A percentile compares a stretch with the other conserved stretches of the same genome.
phyloP scores from a whole-genome alignment of 2,113 vertebrate genomes.

The Labeo rohita region DNA sequence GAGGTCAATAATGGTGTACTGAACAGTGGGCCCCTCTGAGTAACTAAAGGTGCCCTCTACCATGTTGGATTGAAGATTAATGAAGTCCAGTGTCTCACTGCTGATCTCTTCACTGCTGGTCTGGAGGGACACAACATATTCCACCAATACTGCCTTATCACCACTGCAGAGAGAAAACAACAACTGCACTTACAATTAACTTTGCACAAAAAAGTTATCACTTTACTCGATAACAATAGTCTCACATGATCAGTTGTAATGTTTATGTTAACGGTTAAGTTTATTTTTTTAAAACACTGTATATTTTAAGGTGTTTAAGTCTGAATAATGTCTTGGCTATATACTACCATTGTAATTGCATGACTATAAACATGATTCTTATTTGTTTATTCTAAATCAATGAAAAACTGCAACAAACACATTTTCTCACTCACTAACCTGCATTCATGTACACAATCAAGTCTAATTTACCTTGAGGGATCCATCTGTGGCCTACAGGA shows the following conservation, averaged over 20 bases:
- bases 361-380: slow-evolving; percentile 1
- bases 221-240: background rate
- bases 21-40: slow-evolving; percentile 78
- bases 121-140: slow-evolving; percentile 84
- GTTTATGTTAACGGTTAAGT: background rate
- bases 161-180: slow-evolving; percentile 28
- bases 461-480: slow-evolving; percentile 66
- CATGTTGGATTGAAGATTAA: slow-evolving; percentile 88
- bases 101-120: slow-evolving; percentile 79
- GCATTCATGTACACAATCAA: slow-evolving; percentile 1
- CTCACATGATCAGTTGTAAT: background rate
- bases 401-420: background rate
- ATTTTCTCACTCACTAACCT: background rate
- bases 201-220: background rate
- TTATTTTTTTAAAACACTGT: background rate
- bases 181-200: background rate
- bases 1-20: slow-evolving; percentile 82
- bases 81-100: slow-evolving; percentile 84
- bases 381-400: background rate
- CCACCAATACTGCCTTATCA: slow-evolving; percentile 74
- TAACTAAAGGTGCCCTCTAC: slow-evolving; percentile 84
- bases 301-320: background rate
- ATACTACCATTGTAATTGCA: background rate
- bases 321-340: background rate
- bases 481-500: slow-evolving; percentile 67